These are phyloP conservation scores for Daphoenositta chrysoptera DNA, from an alignment of 2,113 vertebrate species.

Conservation along the genomic window DNA sequence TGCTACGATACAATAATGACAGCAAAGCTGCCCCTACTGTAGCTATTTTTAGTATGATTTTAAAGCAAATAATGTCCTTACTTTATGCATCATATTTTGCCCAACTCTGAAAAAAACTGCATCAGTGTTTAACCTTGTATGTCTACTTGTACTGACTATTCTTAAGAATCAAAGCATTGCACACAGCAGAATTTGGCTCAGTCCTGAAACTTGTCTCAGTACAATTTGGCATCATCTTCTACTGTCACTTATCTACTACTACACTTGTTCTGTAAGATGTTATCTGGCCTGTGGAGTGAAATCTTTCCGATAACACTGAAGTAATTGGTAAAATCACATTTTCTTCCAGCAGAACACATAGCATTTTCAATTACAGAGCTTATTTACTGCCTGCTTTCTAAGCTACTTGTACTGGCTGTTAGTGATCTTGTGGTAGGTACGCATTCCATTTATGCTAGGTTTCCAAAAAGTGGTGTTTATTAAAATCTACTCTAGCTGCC, in stretches of 20 bases:
- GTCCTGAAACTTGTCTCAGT: neutral
- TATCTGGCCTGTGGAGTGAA: neutral
- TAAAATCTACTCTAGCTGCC: neutral
- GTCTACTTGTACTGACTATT: neutral
- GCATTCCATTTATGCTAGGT: neutral
- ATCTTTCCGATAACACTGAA: neutral
- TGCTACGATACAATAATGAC: neutral
- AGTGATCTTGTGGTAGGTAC: neutral
- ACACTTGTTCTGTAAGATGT: neutral
- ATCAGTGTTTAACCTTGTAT: neutral
- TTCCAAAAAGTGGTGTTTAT: neutral
- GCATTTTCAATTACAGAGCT: neutral
- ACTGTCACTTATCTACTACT: neutral
- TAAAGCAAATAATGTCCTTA: neutral
- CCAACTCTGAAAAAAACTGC: neutral
- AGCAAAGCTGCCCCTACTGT: neutral
- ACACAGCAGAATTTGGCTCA: neutral
- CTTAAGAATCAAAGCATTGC: neutral
- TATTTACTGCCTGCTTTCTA: neutral
- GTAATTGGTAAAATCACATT: neutral
- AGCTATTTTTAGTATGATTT: neutral
- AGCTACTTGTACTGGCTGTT: neutral
- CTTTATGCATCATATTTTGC: neutral
- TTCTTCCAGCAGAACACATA: neutral
- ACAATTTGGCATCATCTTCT: neutral